Percentiles rank a stretch among this genome's conserved stretches.
These are phyloP conservation scores for Kobus ellipsiprymnus DNA, from an alignment of 2,113 vertebrate species.

Conservation along the genomic window DNA sequence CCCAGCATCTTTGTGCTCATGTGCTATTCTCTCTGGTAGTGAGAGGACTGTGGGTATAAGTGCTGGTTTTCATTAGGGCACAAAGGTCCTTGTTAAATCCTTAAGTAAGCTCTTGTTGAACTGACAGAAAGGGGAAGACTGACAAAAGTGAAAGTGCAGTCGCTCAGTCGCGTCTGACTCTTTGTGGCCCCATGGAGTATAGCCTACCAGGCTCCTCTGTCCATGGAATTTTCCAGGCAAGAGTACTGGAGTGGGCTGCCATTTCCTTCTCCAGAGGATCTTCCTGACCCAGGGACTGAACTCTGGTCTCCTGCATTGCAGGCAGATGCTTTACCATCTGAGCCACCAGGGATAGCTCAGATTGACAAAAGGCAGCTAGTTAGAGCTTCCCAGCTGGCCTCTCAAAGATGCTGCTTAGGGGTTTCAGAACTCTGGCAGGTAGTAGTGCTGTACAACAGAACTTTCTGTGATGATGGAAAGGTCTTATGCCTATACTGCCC, in stretches of 20 bases:
- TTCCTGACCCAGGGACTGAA: neutral
- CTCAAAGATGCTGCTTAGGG: neutral
- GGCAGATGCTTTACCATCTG: neutral
- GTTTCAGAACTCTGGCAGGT: neutral
- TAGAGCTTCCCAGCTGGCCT: neutral
- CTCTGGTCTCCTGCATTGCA: neutral
- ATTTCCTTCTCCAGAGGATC: neutral
- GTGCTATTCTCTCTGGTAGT: neutral
- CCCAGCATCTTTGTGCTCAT: neutral
- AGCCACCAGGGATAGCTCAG: neutral
- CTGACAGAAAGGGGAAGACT: neutral
- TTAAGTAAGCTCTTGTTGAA: neutral
- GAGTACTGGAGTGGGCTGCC: neutral
- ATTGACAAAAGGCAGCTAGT: neutral
- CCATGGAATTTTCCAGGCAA: neutral
- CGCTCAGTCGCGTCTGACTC: rapidly evolving
- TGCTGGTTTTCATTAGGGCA: neutral
- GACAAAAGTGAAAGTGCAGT: neutral
- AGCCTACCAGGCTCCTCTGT: neutral
- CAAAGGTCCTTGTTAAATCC: neutral
- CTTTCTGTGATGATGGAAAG: neutral
- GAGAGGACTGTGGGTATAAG: neutral
- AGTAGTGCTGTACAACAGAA: neutral
- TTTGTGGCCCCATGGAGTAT: neutral
- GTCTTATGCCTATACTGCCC: neutral